A percentile compares a stretch with the other conserved stretches of the same genome.
phyloP scores from a whole-genome alignment of 2,888 invertebrate species.

The Lamellibrachia columna region DNA sequence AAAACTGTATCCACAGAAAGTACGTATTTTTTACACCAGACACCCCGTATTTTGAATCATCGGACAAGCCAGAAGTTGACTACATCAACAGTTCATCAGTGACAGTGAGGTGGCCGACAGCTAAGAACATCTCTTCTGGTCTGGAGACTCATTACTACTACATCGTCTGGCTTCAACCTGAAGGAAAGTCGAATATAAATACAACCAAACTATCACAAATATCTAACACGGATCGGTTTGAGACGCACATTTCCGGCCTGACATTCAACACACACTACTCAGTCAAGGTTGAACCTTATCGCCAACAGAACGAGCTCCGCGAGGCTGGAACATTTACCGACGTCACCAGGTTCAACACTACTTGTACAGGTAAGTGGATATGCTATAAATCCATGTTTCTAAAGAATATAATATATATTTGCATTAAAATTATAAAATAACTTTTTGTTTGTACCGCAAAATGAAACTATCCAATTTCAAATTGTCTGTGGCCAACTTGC shows the following conservation, averaged over 20 bases:
- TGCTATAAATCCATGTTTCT: neutral
- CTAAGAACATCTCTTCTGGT: neutral
- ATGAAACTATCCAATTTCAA: too few species aligned
- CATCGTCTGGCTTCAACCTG: neutral
- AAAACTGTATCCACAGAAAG: neutral
- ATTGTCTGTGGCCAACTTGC: too few species aligned
- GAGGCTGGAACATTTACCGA: neutral
- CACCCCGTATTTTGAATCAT: neutral
- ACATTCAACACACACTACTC: neutral
- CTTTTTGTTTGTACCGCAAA: too few species aligned
- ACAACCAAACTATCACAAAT: neutral
- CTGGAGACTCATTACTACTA: conserved; percentile 4
- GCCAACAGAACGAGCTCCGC: neutral
- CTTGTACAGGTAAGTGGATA: neutral
- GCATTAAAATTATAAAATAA: too few species aligned
- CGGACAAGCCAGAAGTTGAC: neutral
- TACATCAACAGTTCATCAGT: neutral
- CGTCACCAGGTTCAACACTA: neutral
- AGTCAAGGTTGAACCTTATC: neutral
- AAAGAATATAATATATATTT: neutral
- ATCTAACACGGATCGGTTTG: neutral
- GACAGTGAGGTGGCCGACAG: neutral
- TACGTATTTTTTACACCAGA: neutral
- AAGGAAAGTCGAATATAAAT: neutral
- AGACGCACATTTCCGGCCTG: neutral